phyloP scores from a whole-genome alignment of 2,888 invertebrate species.

The Girardia tigrina region DNA sequence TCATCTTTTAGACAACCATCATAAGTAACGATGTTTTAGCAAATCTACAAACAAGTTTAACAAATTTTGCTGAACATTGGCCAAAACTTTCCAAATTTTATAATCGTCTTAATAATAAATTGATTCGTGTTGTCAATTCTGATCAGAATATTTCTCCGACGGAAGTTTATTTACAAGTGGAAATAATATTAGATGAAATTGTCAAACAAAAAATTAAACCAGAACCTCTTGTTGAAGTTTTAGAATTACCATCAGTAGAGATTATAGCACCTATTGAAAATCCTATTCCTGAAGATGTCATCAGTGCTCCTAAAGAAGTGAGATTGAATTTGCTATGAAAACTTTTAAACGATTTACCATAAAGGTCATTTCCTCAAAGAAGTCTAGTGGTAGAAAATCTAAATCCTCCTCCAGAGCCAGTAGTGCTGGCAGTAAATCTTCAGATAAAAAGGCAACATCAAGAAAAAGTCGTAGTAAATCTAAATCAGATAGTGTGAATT shows the following conservation, averaged over 20 bases:
- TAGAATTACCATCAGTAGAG: background rate
- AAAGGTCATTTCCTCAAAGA: background rate
- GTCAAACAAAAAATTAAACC: conserved; percentile 35
- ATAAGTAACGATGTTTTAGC: conserved; percentile 42
- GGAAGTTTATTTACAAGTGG: conserved; percentile 43
- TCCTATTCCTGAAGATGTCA: background rate
- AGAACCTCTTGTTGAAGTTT: background rate
- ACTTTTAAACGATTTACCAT: background rate
- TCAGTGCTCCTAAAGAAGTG: background rate
- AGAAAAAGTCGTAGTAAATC: conserved; percentile 1
- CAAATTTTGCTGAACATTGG: conserved; percentile 46
- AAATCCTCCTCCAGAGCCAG: conserved; percentile 11
- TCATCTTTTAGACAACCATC: background rate
- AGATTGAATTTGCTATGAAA: background rate
- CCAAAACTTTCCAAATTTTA: conserved; percentile 49
- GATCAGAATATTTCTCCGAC: conserved; percentile 38
- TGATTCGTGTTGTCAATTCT: background rate
- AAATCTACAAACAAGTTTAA: conserved; percentile 43
- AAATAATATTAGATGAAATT: conserved; percentile 46
- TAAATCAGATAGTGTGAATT: conserved; percentile 4
- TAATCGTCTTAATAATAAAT: conserved; percentile 25
- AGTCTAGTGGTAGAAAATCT: background rate
- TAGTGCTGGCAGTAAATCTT: conserved; percentile 4
- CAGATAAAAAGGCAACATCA: background rate
- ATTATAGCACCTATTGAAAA: background rate